Conservation (phyloP, 92 coral and sea anemone species). For the Pocillopora meandrina region DNA sequence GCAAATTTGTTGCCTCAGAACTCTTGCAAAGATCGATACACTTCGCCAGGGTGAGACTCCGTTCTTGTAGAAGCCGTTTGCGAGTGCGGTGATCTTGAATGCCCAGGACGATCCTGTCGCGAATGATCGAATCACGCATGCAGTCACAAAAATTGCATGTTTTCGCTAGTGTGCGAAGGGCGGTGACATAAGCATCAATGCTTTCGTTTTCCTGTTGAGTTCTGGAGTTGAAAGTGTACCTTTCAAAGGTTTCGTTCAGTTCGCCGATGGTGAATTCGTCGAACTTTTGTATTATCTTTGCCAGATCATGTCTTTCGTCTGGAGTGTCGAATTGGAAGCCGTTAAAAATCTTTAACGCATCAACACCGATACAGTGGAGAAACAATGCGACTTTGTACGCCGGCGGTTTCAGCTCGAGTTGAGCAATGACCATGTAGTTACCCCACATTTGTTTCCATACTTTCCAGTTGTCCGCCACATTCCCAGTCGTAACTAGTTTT, state of each 20-base stretch:
- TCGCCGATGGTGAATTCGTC: conserved; percentile 51
- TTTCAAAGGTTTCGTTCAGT: conserved; percentile 47
- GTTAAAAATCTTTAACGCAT: conserved; percentile 53
- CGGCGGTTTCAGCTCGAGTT: conserved; percentile 9
- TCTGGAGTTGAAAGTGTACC: conserved; percentile 33
- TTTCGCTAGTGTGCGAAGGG: conserved; percentile 39
- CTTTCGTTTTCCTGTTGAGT: conserved; percentile 36
- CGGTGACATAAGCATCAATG: conserved; percentile 44
- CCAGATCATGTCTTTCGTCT: conserved; percentile 22
- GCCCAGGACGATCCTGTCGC: conserved; percentile 46
- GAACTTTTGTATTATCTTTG: conserved; percentile 46
- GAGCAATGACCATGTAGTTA: conserved; percentile 26
- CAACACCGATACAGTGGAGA: conserved; percentile 59
- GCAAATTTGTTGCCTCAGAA: no score
- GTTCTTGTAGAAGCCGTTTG: conserved; percentile 42
- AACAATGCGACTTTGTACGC: conserved; percentile 52
- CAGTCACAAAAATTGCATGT: conserved; percentile 48
- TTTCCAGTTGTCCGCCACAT: conserved; percentile 21
- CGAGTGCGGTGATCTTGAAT: conserved; percentile 12
- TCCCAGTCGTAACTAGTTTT: no score
- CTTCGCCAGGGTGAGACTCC: conserved; percentile 42
- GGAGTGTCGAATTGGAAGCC: conserved; percentile 36
- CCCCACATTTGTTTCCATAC: conserved; percentile 36
- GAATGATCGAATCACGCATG: conserved; percentile 15
- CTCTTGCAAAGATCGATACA: conserved; percentile 38